Percentiles rank a stretch among this genome's conserved stretches.
Conservation (phyloP, 30 jellyfish, hydroid and myxozoan genomes). For the Nemopilema nomurai region DNA sequence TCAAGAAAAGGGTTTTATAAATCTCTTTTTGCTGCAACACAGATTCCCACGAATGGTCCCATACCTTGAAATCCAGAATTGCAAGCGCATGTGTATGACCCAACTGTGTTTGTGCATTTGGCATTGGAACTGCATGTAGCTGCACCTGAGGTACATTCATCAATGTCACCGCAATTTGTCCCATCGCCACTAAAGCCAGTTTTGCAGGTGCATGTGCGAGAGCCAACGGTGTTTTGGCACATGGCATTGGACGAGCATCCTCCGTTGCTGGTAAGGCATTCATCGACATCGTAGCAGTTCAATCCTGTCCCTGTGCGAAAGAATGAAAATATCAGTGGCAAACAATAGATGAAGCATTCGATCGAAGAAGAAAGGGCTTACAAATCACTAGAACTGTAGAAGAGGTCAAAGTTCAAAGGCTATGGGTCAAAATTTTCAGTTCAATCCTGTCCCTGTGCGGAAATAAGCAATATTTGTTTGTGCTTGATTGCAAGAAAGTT, state of each 20-base stretch:
- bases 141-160: constrained; percentile 57
- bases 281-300: constrained; percentile 53
- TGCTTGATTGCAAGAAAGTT: too few relatives aligned
- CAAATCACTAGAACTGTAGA: too few relatives aligned
- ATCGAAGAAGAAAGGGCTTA: too few relatives aligned
- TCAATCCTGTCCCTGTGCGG: too few relatives aligned
- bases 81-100: constrained; percentile 51
- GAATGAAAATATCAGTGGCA: neutral
- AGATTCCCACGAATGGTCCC: too few relatives aligned
- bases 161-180: constrained; percentile 38
- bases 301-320: constrained; percentile 23
- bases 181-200: constrained; percentile 72
- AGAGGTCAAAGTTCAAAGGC: too few relatives aligned
- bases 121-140: constrained; percentile 47
- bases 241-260: constrained; percentile 40
- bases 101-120: constrained; percentile 46
- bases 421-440: too few relatives aligned
- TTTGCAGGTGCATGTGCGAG: constrained; percentile 51
- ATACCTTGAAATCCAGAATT: constrained; percentile 21
- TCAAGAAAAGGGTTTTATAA: too few relatives aligned
- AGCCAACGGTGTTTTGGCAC: constrained; percentile 64
- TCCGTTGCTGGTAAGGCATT: constrained; percentile 42
- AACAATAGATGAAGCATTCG: too few relatives aligned
- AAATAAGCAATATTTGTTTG: too few relatives aligned
- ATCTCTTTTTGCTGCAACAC: too few relatives aligned